phyloP scores from a whole-genome alignment of 2,113 vertebrate genomes.

The Sclerurus mexicanus region DNA sequence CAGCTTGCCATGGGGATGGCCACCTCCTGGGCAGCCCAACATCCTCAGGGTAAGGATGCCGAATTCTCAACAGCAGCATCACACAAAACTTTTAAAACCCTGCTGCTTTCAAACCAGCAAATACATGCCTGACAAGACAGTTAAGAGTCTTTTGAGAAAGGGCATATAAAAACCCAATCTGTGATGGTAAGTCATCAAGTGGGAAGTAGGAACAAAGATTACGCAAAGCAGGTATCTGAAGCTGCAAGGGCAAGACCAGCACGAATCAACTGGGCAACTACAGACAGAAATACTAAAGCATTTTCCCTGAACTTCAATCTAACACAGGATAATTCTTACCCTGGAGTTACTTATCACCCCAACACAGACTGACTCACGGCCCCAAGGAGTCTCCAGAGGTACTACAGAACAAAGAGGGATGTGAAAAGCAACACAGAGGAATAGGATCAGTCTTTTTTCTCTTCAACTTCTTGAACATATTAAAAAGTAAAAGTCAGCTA shows the following conservation, averaged over 20 bases:
- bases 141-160: neutral
- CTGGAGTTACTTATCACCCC: neutral
- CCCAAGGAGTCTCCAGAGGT: neutral
- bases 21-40: neutral
- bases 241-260: neutral
- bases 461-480: neutral
- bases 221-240: neutral
- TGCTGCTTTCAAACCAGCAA: neutral
- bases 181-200: neutral
- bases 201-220: neutral
- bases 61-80: neutral
- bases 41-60: neutral
- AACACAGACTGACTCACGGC: neutral
- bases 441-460: neutral
- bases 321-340: neutral
- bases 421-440: neutral
- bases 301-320: neutral
- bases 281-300: neutral
- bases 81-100: neutral
- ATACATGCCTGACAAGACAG: neutral
- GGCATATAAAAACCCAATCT: neutral
- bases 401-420: neutral
- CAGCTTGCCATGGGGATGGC: neutral
- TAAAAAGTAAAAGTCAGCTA: neutral
- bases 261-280: neutral